These are phyloP conservation scores for Notarius lentiginosus DNA, from an alignment of 2,113 vertebrate species.

Conservation along the genomic window DNA sequence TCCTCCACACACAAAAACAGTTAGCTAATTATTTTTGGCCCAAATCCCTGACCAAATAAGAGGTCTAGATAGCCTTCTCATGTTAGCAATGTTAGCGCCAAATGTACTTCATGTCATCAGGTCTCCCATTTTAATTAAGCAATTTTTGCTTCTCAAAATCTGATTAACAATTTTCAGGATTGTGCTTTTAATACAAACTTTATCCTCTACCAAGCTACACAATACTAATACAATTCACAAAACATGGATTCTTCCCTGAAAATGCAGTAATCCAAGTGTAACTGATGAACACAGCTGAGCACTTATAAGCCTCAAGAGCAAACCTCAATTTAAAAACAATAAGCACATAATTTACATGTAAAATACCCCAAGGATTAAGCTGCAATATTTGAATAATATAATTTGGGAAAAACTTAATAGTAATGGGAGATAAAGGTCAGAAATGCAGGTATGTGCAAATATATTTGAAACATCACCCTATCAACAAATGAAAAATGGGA, in stretches of 20 bases:
- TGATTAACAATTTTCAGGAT: neutral
- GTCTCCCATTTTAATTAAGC: neutral
- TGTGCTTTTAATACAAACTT: neutral
- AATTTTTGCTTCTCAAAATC: neutral
- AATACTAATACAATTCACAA: neutral
- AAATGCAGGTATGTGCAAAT: neutral
- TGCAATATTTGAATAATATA: neutral
- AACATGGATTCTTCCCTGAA: neutral
- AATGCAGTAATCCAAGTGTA: neutral
- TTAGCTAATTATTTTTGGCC: neutral
- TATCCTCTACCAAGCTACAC: neutral
- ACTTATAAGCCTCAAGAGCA: neutral
- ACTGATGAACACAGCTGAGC: neutral
- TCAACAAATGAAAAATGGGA: neutral
- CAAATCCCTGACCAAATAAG: neutral
- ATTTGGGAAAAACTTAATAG: neutral
- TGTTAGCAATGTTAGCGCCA: neutral
- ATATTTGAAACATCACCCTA: neutral
- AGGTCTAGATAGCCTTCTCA: neutral
- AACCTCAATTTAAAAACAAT: neutral
- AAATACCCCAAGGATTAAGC: neutral
- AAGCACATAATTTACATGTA: neutral
- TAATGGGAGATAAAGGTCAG: neutral
- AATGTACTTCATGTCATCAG: neutral
- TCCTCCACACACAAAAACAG: neutral